phyloP scores from a whole-genome alignment of 30 jellyfish, hydroid and myxozoan species.

The Cassiopea andromeda region DNA sequence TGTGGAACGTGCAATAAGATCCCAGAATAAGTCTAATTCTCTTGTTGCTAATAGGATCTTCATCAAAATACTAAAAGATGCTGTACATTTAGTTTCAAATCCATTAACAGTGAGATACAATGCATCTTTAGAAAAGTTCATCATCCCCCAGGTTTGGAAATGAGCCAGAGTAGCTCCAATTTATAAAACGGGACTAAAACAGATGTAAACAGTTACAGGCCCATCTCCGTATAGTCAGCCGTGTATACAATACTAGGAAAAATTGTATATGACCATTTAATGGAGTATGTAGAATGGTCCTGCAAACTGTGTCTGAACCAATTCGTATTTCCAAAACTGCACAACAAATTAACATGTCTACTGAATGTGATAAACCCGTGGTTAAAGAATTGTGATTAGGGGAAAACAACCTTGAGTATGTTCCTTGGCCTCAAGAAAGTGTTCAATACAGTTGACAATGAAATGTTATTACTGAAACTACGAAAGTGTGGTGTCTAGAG shows the following conservation, averaged over 20 bases:
- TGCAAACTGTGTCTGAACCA: not conserved
- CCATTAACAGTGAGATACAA: not conserved
- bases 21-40: not conserved
- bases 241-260: not conserved
- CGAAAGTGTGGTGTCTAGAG: slow-evolving; percentile 7
- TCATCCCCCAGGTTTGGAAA: not conserved
- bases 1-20: slow-evolving; percentile 1
- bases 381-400: not conserved
- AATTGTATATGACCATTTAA: slow-evolving; percentile 1
- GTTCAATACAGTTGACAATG: slow-evolving; percentile 10
- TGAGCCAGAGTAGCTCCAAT: not conserved
- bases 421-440: slow-evolving; percentile 18
- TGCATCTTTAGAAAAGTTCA: slow-evolving; percentile 6
- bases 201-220: slow-evolving; percentile 5
- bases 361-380: not conserved
- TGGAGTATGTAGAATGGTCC: not conserved
- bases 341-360: not conserved
- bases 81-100: not conserved
- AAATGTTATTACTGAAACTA: not conserved
- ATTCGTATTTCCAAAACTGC: not conserved
- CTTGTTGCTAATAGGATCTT: not conserved
- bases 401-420: slow-evolving; percentile 2
- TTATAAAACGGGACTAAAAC: slow-evolving; percentile 1
- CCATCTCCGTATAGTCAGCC: not conserved
- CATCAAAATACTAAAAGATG: slow-evolving; percentile 18